Percentiles rank a stretch among this genome's conserved stretches.
These are phyloP conservation scores for Machaerirhynchus nigripectus DNA, from an alignment of 2,113 vertebrate genomes.

Conservation along the genomic window DNA sequence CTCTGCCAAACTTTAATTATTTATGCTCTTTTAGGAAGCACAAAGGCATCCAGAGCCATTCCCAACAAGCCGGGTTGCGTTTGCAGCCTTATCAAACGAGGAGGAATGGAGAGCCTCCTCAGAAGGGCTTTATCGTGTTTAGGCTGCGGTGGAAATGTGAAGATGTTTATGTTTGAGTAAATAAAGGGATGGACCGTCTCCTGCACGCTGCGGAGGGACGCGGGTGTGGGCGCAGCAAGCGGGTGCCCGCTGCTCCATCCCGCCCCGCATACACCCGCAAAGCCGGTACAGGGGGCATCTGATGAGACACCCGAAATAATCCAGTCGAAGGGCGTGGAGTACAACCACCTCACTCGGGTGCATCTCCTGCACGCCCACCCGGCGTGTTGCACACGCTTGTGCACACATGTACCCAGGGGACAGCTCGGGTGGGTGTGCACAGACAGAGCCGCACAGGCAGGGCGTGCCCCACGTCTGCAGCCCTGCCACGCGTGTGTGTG, in stretches of 20 bases:
- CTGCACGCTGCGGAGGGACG: not conserved
- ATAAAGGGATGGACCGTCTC: not conserved
- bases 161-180: slow-evolving; percentile 37
- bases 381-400: not conserved
- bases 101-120: not conserved
- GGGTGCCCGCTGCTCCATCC: not conserved
- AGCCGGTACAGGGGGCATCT: not conserved
- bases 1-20: slow-evolving; percentile 84
- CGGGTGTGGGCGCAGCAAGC: not conserved
- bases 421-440: not conserved
- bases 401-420: slow-evolving; percentile 5
- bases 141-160: slow-evolving; percentile 16
- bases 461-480: not conserved
- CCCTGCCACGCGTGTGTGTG: not conserved
- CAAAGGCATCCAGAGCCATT: slow-evolving; percentile 71
- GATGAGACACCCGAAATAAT: not conserved
- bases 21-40: slow-evolving; percentile 83
- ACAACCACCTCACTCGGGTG: not conserved
- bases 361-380: not conserved
- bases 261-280: not conserved
- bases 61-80: slow-evolving; percentile 46
- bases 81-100: slow-evolving; percentile 56
- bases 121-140: slow-evolving; percentile 32
- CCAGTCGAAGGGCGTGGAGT: not conserved
- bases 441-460: not conserved